Conservation (phyloP, 2,888 invertebrate species). For the Eustalomyia histrio region DNA sequence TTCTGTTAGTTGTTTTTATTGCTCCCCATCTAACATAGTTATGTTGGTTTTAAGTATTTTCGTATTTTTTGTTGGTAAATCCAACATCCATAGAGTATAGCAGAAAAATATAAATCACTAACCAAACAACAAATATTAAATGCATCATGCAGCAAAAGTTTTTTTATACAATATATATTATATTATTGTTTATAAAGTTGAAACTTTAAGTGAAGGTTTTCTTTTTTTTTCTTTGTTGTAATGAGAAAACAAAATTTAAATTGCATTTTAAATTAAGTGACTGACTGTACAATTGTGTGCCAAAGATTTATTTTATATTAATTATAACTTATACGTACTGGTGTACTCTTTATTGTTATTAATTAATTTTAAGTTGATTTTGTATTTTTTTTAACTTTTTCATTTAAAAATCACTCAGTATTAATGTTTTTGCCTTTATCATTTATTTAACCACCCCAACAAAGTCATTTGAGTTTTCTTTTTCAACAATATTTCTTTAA, state of each 20-base stretch:
- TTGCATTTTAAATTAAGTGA: too few relatives aligned
- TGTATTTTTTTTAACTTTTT: background rate
- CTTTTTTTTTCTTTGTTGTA: too few relatives aligned
- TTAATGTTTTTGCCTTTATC: background rate
- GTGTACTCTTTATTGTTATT: background rate
- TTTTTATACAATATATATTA: too few relatives aligned
- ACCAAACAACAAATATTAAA: conserved; percentile 22
- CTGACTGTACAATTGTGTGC: too few relatives aligned
- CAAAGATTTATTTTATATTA: too few relatives aligned
- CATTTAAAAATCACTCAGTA: background rate
- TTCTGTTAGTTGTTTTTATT: background rate
- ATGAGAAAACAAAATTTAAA: too few relatives aligned
- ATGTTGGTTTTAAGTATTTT: background rate
- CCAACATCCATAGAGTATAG: background rate
- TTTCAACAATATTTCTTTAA: conserved; percentile 25
- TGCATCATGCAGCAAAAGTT: conserved; percentile 15
- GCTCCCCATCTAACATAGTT: background rate
- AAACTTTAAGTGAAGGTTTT: background rate
- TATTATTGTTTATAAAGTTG: conserved; percentile 1
- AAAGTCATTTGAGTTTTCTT: background rate
- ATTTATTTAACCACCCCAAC: background rate
- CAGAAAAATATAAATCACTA: conserved; percentile 29
- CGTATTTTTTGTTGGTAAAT: background rate
- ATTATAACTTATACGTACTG: too few relatives aligned
- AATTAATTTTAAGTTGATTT: background rate